These are phyloP conservation scores for Entomobrya proxima DNA, from an alignment of 2,888 invertebrate species.

Conservation along the genomic window DNA sequence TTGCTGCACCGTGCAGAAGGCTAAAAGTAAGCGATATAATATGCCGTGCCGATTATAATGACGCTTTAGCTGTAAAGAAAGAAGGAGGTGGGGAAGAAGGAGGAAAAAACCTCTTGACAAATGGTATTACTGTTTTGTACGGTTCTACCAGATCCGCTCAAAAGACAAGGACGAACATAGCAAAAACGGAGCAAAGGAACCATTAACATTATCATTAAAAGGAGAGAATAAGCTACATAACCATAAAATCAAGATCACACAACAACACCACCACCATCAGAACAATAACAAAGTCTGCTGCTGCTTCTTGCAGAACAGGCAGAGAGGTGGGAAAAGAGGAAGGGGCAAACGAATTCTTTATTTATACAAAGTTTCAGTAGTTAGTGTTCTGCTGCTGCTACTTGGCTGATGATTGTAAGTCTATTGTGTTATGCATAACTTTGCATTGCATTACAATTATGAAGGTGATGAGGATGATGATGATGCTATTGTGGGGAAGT, in stretches of 20 bases:
- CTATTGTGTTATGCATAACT: slow-evolving; percentile 29
- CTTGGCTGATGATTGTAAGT: not conserved
- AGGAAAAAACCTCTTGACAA: slow-evolving; percentile 19
- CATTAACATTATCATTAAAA: slow-evolving; percentile 54
- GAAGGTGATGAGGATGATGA: not conserved
- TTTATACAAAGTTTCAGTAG: not conserved
- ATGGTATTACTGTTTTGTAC: slow-evolving; percentile 11
- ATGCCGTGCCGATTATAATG: not conserved
- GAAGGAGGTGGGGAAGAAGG: slow-evolving; percentile 25
- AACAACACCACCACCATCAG: not conserved
- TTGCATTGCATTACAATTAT: slow-evolving; percentile 6
- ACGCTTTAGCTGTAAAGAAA: slow-evolving; percentile 18
- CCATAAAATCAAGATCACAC: slow-evolving; percentile 56
- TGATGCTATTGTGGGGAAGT: not conserved
- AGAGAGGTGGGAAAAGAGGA: slow-evolving; percentile 15
- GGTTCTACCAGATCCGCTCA: not conserved
- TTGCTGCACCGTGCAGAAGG: not conserved
- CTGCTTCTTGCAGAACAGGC: not conserved
- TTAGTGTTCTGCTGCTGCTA: not conserved
- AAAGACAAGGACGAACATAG: slow-evolving; percentile 16
- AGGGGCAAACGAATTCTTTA: not conserved
- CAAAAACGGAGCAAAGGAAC: slow-evolving; percentile 21
- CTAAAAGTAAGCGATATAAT: not conserved
- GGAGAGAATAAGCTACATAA: slow-evolving; percentile 41
- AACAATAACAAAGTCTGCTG: not conserved